Evolutionary conservation across 2,113 vertebrate genomes (phyloP).

Genomic region (Zosterops hypoxanthus): DNA sequence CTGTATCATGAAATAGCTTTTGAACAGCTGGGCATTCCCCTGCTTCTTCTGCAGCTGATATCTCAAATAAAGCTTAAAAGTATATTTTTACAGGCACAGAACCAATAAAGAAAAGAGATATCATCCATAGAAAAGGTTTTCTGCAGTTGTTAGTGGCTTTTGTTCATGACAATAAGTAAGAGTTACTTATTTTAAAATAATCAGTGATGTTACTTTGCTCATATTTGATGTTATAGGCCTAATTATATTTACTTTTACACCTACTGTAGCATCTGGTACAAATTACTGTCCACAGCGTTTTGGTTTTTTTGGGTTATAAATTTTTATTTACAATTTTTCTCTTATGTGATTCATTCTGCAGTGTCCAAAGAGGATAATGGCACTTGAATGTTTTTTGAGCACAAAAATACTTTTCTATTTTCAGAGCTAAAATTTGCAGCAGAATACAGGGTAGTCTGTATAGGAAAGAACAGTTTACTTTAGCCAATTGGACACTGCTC

Average conservation of each 20-base stretch:
- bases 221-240: not conserved
- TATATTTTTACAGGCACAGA: not conserved
- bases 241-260: not conserved
- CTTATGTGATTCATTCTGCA: not conserved
- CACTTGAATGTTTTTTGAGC: not conserved
- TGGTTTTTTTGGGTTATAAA: not conserved
- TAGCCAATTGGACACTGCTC: not conserved
- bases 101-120: not conserved
- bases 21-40: slow-evolving; percentile 15
- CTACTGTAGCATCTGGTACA: not conserved
- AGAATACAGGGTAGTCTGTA: not conserved
- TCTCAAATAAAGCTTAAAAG: not conserved
- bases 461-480: not conserved
- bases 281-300: not conserved
- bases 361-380: not conserved
- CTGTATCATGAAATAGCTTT: not conserved
- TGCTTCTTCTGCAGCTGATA: slow-evolving; percentile 3
- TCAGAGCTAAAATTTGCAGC: not conserved
- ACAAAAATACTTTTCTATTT: not conserved
- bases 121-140: not conserved
- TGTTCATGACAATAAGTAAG: not conserved
- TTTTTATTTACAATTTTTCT: not conserved
- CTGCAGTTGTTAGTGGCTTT: not conserved
- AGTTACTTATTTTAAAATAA: not conserved
- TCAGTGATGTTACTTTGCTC: not conserved